These are phyloP conservation scores for Gouania willdenowi DNA, from an alignment of 2,797 vertebrate species.

Conservation along the genomic window DNA sequence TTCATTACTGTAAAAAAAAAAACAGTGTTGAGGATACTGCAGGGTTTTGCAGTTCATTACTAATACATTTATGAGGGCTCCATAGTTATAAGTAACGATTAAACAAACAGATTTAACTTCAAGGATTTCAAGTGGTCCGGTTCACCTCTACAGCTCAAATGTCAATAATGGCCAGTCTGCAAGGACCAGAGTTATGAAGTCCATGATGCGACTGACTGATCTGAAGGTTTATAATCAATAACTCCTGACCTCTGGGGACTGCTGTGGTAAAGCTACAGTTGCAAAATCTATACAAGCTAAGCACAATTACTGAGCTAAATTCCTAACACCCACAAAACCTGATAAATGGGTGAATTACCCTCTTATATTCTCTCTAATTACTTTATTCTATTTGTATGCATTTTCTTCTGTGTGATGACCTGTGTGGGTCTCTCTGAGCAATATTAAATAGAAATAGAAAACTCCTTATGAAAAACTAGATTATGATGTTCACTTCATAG, in stretches of 20 bases:
- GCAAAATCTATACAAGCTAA: slow-evolving; percentile 15
- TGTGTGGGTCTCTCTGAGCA: too few relatives aligned
- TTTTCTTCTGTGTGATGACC: too few relatives aligned
- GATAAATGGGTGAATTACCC: neutral
- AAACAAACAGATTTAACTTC: slow-evolving; percentile 6
- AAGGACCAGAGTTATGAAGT: slow-evolving; percentile 38
- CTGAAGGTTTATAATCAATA: slow-evolving; percentile 54
- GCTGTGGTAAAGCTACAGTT: slow-evolving; percentile 26
- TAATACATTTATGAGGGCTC: too few relatives aligned
- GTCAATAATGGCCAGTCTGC: slow-evolving; percentile 27
- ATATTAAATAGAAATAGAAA: too few relatives aligned
- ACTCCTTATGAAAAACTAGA: too few relatives aligned
- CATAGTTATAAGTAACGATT: too few relatives aligned
- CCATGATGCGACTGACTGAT: slow-evolving; percentile 32
- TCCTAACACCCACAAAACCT: slow-evolving; percentile 1
- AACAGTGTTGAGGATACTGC: too few relatives aligned
- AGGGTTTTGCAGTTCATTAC: too few relatives aligned
- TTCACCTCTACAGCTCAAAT: slow-evolving; percentile 12
- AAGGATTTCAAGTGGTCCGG: slow-evolving; percentile 15
- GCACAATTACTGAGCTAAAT: neutral
- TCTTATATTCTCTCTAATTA: neutral
- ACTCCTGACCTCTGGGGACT: slow-evolving; percentile 30
- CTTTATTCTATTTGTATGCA: neutral
- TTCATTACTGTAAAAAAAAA: too few relatives aligned
- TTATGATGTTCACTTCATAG: too few relatives aligned